These are phyloP conservation scores for Caloenas nicobarica DNA, from an alignment of 2,113 vertebrate genomes.

Conservation along the genomic window DNA sequence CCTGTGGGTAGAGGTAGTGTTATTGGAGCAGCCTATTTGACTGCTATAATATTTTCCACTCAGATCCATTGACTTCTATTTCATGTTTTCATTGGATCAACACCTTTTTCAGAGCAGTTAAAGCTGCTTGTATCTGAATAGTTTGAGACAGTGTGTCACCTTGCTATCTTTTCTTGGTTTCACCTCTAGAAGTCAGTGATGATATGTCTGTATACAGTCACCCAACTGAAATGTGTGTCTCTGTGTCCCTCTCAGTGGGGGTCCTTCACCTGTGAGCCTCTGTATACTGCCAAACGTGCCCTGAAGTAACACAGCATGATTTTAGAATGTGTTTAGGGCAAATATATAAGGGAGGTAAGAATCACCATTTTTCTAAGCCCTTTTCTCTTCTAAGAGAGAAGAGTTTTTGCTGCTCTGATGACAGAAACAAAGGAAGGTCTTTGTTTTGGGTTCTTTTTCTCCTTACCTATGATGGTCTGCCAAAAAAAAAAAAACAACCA, in stretches of 20 bases:
- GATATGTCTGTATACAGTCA: not conserved
- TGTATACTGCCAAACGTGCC: not conserved
- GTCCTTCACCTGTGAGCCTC: not conserved
- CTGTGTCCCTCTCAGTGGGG: not conserved
- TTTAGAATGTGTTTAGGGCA: not conserved
- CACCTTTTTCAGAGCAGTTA: constrained; percentile 43
- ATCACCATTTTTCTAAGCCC: not conserved
- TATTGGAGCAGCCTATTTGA: constrained; percentile 70
- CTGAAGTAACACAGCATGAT: not conserved
- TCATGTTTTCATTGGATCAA: constrained; percentile 68
- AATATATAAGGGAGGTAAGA: not conserved
- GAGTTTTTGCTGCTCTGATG: not conserved
- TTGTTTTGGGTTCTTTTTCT: not conserved
- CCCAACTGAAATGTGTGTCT: not conserved
- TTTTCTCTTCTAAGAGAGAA: not conserved
- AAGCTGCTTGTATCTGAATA: constrained; percentile 38
- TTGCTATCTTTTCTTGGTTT: constrained; percentile 54
- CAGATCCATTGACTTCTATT: constrained; percentile 66
- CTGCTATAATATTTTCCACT: constrained; percentile 72
- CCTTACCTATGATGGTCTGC: not conserved
- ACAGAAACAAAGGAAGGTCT: not conserved
- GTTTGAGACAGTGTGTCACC: constrained; percentile 43
- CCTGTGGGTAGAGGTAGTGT: constrained; percentile 70
- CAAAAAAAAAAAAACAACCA: not conserved
- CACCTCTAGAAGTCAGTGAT: constrained; percentile 68